Conservation (phyloP, 2,888 invertebrate genomes). For the Choristoneura rosaceana region DNA sequence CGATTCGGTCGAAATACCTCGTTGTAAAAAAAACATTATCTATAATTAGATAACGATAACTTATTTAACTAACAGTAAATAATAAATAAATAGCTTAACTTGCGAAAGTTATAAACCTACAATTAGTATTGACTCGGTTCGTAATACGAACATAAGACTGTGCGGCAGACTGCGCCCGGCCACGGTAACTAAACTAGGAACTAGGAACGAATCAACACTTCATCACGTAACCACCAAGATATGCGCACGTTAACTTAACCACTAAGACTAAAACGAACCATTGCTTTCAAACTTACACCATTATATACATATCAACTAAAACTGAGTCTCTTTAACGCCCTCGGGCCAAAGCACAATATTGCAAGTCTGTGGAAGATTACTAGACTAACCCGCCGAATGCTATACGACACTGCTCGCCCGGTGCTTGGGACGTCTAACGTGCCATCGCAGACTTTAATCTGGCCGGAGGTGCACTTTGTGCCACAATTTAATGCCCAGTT, state of each 20-base stretch:
- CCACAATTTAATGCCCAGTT: slow-evolving; percentile 60
- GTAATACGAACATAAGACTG: slow-evolving; percentile 73
- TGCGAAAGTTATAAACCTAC: slow-evolving; percentile 36
- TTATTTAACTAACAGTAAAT: slow-evolving; percentile 61
- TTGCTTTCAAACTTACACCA: slow-evolving; percentile 61
- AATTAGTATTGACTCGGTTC: slow-evolving; percentile 63
- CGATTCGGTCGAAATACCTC: slow-evolving; percentile 51
- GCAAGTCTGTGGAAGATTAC: slow-evolving; percentile 64
- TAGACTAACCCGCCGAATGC: slow-evolving; percentile 58
- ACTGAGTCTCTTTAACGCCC: slow-evolving; percentile 59
- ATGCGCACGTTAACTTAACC: slow-evolving; percentile 78
- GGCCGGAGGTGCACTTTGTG: slow-evolving; percentile 46
- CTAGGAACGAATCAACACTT: slow-evolving; percentile 73
- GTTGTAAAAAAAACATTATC: slow-evolving; percentile 63
- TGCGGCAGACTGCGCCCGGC: slow-evolving; percentile 58
- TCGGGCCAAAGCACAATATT: slow-evolving; percentile 66
- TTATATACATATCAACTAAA: slow-evolving; percentile 58
- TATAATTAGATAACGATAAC: slow-evolving; percentile 54
- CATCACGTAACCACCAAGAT: slow-evolving; percentile 78
- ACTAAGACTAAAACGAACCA: slow-evolving; percentile 67
- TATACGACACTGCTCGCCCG: slow-evolving; percentile 56
- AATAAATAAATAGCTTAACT: slow-evolving; percentile 73
- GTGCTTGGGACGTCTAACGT: slow-evolving; percentile 53
- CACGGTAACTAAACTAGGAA: slow-evolving; percentile 67
- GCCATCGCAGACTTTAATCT: slow-evolving; percentile 61